Percentiles rank a stretch among this genome's conserved stretches.
phyloP scores from a whole-genome alignment of 35 echinoderm and acorn worm species.

The Apostichopus parvimensis region DNA sequence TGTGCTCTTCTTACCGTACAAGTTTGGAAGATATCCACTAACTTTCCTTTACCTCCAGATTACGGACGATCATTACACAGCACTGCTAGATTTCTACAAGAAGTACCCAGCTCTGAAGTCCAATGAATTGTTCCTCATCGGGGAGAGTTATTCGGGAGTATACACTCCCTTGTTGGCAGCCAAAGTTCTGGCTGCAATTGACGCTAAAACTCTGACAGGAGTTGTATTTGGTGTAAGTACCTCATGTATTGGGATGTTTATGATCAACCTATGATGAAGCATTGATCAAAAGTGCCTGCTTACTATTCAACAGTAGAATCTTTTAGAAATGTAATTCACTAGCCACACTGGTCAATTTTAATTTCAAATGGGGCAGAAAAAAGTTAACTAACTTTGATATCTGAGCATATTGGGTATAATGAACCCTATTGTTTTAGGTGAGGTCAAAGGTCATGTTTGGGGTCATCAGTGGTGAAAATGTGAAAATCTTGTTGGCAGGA shows the following conservation, averaged over 20 bases:
- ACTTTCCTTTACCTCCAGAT: conserved; percentile 53
- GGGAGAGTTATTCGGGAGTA: conserved; percentile 84
- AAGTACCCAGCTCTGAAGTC: conserved; percentile 38
- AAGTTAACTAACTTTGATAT: too few species aligned
- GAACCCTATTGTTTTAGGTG: too few species aligned
- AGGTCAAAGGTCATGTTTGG: too few species aligned
- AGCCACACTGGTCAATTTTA: neutral
- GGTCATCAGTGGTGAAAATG: too few species aligned
- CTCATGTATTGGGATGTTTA: neutral
- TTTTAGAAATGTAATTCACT: neutral
- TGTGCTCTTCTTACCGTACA: neutral
- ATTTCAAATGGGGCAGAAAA: neutral
- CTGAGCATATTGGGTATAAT: too few species aligned
- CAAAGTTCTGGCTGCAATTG: conserved; percentile 54
- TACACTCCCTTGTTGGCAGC: conserved; percentile 72
- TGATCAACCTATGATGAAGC: neutral
- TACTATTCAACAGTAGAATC: neutral
- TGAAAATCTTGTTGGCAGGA: too few species aligned
- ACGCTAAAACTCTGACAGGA: neutral
- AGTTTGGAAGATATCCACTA: neutral
- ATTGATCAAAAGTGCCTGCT: neutral
- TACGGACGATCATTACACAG: conserved; percentile 76
- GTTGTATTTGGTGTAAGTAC: conserved; percentile 15
- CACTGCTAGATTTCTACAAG: conserved; percentile 69
- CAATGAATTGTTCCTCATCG: conserved; percentile 68